A percentile compares a stretch with the other conserved stretches of the same genome.
phyloP scores from a whole-genome alignment of 2,797 vertebrate genomes.

The Champsocephalus gunnari region DNA sequence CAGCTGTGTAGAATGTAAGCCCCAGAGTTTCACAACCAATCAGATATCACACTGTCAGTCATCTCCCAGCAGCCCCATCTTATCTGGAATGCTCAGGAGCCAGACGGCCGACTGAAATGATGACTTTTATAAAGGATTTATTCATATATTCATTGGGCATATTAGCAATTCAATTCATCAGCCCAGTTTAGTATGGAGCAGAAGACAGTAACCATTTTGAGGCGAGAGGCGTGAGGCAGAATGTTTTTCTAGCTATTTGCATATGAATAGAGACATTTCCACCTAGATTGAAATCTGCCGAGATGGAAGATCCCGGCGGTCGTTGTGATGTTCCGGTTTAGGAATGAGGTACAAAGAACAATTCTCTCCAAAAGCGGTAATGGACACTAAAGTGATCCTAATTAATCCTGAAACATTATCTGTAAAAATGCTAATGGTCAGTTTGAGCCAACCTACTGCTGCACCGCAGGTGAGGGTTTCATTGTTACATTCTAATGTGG shows the following conservation, averaged over 20 bases:
- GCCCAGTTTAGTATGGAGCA: conserved; percentile 43
- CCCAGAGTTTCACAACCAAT: conserved; percentile 16
- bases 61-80: conserved; percentile 30
- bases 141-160: conserved; percentile 77
- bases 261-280: conserved; percentile 72
- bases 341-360: conserved; percentile 12
- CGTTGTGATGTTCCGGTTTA: background rate
- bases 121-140: conserved; percentile 68
- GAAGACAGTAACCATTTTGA: conserved; percentile 53
- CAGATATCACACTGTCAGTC: conserved; percentile 52
- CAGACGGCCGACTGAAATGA: conserved; percentile 54
- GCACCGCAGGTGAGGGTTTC: conserved; percentile 39
- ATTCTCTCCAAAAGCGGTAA: conserved; percentile 31
- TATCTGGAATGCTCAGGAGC: conserved; percentile 56
- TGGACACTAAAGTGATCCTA: conserved; percentile 50
- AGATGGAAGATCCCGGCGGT: conserved; percentile 41
- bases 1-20: conserved; percentile 19
- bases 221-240: conserved; percentile 41
- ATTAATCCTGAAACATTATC: conserved; percentile 69
- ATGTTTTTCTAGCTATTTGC: conserved; percentile 62
- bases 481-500: conserved; percentile 61
- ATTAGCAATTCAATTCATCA: conserved; percentile 72
- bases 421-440: conserved; percentile 59
- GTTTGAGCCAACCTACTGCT: conserved; percentile 29
- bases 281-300: conserved; percentile 40